These are phyloP conservation scores for Aphelenchoides avenae DNA, from an alignment of 1,140 invertebrate genomes.

Conservation along the genomic window DNA sequence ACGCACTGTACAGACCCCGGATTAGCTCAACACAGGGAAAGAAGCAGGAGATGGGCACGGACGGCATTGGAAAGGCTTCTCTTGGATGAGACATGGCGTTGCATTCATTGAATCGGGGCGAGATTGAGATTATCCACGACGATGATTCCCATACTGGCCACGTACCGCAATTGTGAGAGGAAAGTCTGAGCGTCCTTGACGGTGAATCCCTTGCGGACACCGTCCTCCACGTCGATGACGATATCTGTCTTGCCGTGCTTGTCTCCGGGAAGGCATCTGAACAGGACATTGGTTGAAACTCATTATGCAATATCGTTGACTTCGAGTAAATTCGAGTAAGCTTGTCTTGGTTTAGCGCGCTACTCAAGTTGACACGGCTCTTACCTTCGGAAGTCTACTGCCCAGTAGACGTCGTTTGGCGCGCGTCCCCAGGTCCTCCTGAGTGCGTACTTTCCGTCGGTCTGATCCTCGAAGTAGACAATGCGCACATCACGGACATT, in stretches of 20 bases:
- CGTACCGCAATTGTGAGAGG: conserved; percentile 4
- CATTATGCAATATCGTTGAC: background rate
- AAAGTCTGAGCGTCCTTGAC: conserved; percentile 17
- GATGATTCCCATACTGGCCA: conserved; percentile 21
- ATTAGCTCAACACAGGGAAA: too few relatives aligned
- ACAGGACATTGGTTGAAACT: background rate
- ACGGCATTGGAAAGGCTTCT: too few relatives aligned
- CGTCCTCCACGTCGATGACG: conserved; percentile 24
- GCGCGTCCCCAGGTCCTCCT: conserved; percentile 23
- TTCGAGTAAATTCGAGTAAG: background rate
- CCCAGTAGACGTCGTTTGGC: conserved; percentile 17
- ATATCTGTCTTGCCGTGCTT: conserved; percentile 21
- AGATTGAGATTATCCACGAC: conserved; percentile 27
- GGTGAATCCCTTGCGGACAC: conserved; percentile 24
- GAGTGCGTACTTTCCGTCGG: conserved; percentile 7
- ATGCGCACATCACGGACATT: conserved; percentile 10
- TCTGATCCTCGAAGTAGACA: conserved; percentile 9
- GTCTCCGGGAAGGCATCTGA: conserved; percentile 21
- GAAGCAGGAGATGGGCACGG: too few relatives aligned
- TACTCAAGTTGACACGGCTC: conserved; percentile 5
- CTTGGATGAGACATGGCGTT: too few relatives aligned
- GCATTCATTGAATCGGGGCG: too few relatives aligned
- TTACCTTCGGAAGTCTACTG: conserved; percentile 14
- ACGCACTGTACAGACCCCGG: too few relatives aligned
- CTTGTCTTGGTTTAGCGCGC: background rate